Base-by-base conservation (phyloP, 1,140 invertebrate genomes). In the Drosophila kanapiae region DNA sequence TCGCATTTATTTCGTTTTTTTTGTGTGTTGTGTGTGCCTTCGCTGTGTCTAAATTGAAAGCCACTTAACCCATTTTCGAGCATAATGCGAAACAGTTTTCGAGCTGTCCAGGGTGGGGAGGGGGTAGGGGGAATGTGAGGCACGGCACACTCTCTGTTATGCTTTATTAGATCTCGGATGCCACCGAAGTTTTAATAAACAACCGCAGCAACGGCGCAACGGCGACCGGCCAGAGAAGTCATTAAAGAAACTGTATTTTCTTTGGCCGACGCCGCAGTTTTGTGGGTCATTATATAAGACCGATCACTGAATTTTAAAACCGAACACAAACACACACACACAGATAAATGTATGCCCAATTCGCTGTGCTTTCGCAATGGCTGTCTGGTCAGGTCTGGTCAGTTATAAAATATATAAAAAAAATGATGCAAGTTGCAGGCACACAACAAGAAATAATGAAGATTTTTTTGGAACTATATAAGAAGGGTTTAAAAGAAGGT, bases 31-130 rank as follows among this genome's bases (percentile, higher is more conserved):
- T 54, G 53, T 38, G 42, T 56, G 40, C 48, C 48, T 14, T 70
- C 51, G n/a, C 13, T 42, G 33, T 80, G 42, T 87, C 65, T 65
- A 80, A 80, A 84, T 90, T 84, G 74, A 90, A 90, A 88, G 82
- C 74, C 85, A 88, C 84, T 88, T 88, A 88, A 90, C 84, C 84
- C 78, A 88, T 85, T 88, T 54, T 88, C 51, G 60, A 71, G 78
- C 80, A 88, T 87, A 87, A 84, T 87, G 83, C 84, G 74, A 84
- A 87, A 84, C 74, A 87, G 71, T 84, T 57, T 64, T 64, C 53
- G 63, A 63, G 54, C 72, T 53, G 67, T 51, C 76, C 65, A 67
- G 60, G 65, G 64, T 53, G 54, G 10, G 16, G 40, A 31, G 42
- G 57, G 31, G 29, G 6, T 31, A 37, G 62, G 35, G 23, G 53